phyloP scores from a whole-genome alignment of 2,888 invertebrate species.

The Chalcis sispes region DNA sequence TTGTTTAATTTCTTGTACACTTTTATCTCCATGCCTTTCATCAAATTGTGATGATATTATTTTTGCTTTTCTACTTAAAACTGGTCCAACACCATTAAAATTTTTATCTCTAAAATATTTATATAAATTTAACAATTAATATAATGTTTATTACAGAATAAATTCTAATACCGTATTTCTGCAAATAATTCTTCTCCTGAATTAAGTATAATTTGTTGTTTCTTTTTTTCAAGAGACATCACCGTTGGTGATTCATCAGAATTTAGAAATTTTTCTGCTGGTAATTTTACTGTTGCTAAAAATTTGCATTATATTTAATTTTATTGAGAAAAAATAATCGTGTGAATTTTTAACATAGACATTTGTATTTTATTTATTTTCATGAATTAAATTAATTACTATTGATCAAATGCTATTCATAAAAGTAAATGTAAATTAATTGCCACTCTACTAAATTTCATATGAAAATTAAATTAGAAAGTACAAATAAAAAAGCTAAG shows the following conservation, averaged over 20 bases:
- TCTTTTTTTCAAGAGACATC: conserved; percentile 83
- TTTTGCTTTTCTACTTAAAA: conserved; percentile 91
- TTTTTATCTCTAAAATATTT: conserved; percentile 86
- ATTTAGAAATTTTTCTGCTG: conserved; percentile 88
- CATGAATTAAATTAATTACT: background rate
- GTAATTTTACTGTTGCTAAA: conserved; percentile 86
- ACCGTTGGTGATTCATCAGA: conserved; percentile 81
- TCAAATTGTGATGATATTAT: conserved; percentile 90
- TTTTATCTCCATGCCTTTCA: conserved; percentile 89
- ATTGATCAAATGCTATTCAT: background rate
- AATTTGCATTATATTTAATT: conserved; percentile 18
- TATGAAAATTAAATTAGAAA: conserved; percentile 5
- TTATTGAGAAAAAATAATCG: background rate
- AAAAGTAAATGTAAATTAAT: conserved; percentile 7
- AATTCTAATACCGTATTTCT: conserved; percentile 80
- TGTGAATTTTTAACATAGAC: background rate
- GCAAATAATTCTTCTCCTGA: conserved; percentile 92
- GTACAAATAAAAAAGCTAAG: conserved; percentile 25
- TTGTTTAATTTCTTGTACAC: conserved; percentile 96
- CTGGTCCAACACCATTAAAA: conserved; percentile 92
- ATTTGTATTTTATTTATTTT: too few relatives aligned
- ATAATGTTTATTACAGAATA: conserved; percentile 5
- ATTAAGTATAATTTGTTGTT: conserved; percentile 86
- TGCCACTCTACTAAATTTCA: conserved; percentile 27
- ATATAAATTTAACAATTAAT: background rate